Conservation (phyloP, 2,888 invertebrate genomes). For the Buathra laborator region DNA sequence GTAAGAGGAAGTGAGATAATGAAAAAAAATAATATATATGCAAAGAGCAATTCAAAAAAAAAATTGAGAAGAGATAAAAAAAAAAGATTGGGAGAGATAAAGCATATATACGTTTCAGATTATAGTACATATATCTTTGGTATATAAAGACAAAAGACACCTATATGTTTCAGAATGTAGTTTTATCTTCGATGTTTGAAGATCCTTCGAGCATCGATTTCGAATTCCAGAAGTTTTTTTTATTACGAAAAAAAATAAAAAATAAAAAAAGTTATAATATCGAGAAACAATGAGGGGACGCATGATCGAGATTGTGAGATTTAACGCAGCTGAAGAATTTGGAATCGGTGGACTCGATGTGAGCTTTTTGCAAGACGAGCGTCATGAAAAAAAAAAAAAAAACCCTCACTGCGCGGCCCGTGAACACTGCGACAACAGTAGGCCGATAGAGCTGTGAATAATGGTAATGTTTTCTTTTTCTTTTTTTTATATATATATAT, state of each 20-base stretch:
- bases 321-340: slow-evolving; percentile 12
- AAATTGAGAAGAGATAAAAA: slow-evolving; percentile 15
- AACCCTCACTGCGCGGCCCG: slow-evolving; percentile 1
- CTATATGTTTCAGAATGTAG: slow-evolving; percentile 62
- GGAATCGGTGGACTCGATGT: slow-evolving; percentile 30
- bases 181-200: slow-evolving; percentile 49
- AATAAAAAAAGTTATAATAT: slow-evolving; percentile 32
- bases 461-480: slow-evolving; percentile 18
- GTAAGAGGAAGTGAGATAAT: slow-evolving; percentile 4
- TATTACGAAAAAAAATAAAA: slow-evolving; percentile 1
- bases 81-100: slow-evolving; percentile 40
- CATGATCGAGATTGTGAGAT: not conserved
- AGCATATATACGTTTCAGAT: slow-evolving; percentile 63
- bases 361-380: slow-evolving; percentile 30
- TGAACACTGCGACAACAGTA: slow-evolving; percentile 28
- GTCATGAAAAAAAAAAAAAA: not conserved
- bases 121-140: slow-evolving; percentile 67
- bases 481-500: slow-evolving; percentile 10
- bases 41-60: slow-evolving; percentile 39
- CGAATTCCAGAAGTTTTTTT: slow-evolving; percentile 32
- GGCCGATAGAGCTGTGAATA: slow-evolving; percentile 55
- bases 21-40: slow-evolving; percentile 1
- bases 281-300: not conserved
- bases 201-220: slow-evolving; percentile 41
- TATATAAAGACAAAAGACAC: slow-evolving; percentile 50